Base-by-base conservation (phyloP, 2,113 vertebrate genomes). In the Lepus europaeus region DNA sequence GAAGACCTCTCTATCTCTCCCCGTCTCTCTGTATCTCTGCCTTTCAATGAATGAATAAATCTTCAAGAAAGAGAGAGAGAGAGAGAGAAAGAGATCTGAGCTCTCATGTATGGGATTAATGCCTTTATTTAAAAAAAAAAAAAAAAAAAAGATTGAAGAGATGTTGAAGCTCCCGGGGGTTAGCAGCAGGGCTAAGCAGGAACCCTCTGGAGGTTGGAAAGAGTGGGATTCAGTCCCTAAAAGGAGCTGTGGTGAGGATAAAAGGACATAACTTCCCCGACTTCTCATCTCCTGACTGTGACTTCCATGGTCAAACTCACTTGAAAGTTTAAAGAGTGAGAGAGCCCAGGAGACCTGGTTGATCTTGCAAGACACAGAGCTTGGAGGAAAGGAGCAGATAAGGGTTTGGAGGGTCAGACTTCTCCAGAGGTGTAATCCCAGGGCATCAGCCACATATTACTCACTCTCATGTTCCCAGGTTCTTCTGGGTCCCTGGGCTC, bases 401-500 rank as follows among this genome's bases (percentile, higher is more conserved):
- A 2, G 56, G 20, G 22, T 77, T 93, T 51, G 78, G 17, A 81
- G 56, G 29, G 70, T 33, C 81, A 51, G 51, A 1, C n/a, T 3
- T 10, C 39, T 33, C 23, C 16, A 36, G 36, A 14, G 36, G 59
- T 12, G 0, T 6, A 17, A 11, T 19, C 61, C 39, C 59, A 22
- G 81, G 69, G 3, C 25, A 12, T 17, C 3, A 20, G 72, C 87
- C 45, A 4, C 10, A 2, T 39, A 16, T 12, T 6, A 12, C 53
- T 72, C 53, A 11, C 27, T 45, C 33, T 31, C 0, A 0, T 19
- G 6, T 27, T 77, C 22, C 20, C 27, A 22, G 25, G 27, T 31
- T 39, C 29, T 56, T 0, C 63, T 5, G 0, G 0, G 3, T 73
- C 16, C 45, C n/a, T 56, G 1, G 19, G 31, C 39, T 56, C 3